Evolutionary conservation across 2,888 invertebrate genomes (phyloP).

Genomic region (Caenorhabditis imperialis): DNA sequence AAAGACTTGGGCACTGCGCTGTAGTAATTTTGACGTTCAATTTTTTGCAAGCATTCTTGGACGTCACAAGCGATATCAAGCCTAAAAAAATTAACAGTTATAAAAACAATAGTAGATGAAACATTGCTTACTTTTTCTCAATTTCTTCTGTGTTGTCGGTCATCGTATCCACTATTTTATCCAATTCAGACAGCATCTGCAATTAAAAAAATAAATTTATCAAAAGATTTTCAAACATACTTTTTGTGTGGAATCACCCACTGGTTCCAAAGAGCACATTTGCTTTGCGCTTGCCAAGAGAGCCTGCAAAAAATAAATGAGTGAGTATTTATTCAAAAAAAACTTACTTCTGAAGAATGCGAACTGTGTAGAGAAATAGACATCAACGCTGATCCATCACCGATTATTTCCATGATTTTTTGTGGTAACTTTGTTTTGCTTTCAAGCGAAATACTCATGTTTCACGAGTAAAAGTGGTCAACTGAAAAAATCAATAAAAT

Average conservation of each 20-base stretch:
- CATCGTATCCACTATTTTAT: conserved; percentile 11
- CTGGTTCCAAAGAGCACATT: conserved; percentile 11
- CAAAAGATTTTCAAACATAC: too few species aligned
- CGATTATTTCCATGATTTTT: conserved; percentile 51
- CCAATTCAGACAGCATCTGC: conserved; percentile 23
- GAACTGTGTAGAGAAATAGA: conserved; percentile 25
- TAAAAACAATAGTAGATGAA: too few species aligned
- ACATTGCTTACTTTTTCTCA: conserved; percentile 29
- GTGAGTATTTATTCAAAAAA: conserved; percentile 1
- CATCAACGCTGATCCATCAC: conserved; percentile 41
- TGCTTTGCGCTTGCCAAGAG: conserved; percentile 39
- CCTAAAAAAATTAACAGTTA: too few species aligned
- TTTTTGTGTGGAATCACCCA: conserved; percentile 22
- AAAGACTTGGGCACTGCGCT: conserved; percentile 41
- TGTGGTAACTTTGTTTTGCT: conserved; percentile 51
- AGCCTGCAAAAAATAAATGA: conserved; percentile 16
- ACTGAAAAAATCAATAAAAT: conserved; percentile 25
- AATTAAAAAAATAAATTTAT: conserved; percentile 4
- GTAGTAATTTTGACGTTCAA: conserved; percentile 51
- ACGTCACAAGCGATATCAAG: conserved; percentile 43
- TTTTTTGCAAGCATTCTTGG: conserved; percentile 39
- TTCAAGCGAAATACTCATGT: conserved; percentile 53
- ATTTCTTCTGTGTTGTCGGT: not conserved
- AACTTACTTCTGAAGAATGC: conserved; percentile 40
- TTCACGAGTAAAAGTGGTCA: not conserved